phyloP scores from a whole-genome alignment of 2,113 vertebrate species.

The Microcebus griseorufus region DNA sequence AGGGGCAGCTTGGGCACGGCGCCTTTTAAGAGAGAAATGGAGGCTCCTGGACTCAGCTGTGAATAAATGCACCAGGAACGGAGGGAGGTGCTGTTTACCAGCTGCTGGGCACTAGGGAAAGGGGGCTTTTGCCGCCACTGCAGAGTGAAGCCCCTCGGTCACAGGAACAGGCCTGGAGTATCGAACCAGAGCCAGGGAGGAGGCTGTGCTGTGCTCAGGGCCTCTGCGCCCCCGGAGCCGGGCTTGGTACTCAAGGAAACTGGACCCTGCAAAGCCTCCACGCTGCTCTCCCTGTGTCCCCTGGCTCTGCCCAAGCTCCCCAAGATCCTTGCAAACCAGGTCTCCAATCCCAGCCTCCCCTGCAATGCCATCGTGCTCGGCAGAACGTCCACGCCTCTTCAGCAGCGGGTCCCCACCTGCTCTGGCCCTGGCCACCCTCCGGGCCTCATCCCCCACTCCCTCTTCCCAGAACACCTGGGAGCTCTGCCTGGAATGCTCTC shows the following conservation, averaged over 20 bases:
- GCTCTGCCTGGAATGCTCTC: background rate
- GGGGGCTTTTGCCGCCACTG: background rate
- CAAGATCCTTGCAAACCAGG: background rate
- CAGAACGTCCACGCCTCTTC: background rate
- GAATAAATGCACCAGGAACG: rapidly evolving
- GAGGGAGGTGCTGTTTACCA: background rate
- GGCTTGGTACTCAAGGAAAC: background rate
- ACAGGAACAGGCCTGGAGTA: background rate
- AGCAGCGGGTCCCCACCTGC: background rate
- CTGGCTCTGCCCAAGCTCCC: too few species aligned
- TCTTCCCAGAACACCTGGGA: background rate
- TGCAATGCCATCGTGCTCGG: background rate
- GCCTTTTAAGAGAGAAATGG: background rate
- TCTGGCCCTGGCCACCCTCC: background rate
- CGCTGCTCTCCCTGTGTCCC: background rate
- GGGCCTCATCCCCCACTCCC: background rate
- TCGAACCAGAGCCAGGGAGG: background rate
- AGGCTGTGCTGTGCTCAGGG: background rate
- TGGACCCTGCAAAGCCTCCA: background rate
- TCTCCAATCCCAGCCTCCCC: background rate
- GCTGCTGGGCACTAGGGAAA: background rate
- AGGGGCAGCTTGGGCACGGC: background rate
- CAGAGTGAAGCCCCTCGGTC: background rate
- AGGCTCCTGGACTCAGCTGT: background rate
- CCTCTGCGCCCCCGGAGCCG: background rate